Evolutionary conservation across 2,888 invertebrate species (phyloP).

Genomic region (Hydropsyche betteni): DNA sequence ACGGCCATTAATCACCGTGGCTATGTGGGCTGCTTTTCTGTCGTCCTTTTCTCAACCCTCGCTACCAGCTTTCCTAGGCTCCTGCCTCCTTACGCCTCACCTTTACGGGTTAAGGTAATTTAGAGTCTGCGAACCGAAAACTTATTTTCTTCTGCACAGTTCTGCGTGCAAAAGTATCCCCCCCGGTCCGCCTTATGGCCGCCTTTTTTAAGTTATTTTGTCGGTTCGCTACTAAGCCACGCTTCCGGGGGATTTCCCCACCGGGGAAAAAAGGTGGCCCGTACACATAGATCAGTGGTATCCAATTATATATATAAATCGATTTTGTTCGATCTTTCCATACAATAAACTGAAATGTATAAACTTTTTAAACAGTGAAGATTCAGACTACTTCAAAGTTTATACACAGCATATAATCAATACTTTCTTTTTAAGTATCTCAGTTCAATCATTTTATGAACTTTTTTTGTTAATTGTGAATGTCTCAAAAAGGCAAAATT

Average conservation of each 20-base stretch:
- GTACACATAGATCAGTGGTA: no score
- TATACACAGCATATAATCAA: no score
- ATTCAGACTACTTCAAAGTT: no score
- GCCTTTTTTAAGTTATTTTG: conserved; percentile 48
- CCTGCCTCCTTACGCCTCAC: conserved; percentile 35
- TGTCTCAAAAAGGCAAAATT: not conserved
- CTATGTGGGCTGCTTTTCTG: conserved; percentile 36
- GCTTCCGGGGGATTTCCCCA: no score
- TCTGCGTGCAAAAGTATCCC: conserved; percentile 46
- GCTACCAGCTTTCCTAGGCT: conserved; percentile 33
- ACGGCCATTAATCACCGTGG: conserved; percentile 47
- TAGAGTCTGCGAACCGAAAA: conserved; percentile 48
- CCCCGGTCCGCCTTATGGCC: conserved; percentile 44
- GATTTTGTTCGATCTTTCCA: no score
- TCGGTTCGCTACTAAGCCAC: conserved; percentile 42
- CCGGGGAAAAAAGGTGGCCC: no score
- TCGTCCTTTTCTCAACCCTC: conserved; percentile 35
- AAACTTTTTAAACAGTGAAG: no score
- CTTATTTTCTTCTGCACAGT: conserved; percentile 47
- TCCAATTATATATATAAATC: no score
- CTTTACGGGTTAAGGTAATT: conserved; percentile 44
- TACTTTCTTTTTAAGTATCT: no score
- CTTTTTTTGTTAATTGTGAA: no score
- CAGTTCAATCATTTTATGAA: no score
- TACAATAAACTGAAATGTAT: no score